A percentile compares a stretch with the other conserved stretches of the same genome.
Evolutionary conservation across 2,797 vertebrate species (phyloP).

Genomic region (Danio tinwini): DNA sequence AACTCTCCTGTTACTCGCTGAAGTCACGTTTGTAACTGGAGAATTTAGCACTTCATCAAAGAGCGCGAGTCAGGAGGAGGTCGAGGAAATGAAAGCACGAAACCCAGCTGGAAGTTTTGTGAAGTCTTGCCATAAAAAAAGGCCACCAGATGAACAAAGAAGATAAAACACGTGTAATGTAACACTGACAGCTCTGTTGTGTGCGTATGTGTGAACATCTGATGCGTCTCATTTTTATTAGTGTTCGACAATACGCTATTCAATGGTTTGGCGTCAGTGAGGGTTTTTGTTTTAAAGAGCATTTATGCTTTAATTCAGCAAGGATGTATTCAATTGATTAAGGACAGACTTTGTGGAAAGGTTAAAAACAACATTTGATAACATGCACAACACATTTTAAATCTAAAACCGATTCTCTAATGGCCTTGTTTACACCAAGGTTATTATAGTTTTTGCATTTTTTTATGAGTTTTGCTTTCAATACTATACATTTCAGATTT

Average conservation of each 20-base stretch:
- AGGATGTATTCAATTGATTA: too few relatives aligned
- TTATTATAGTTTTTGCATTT: too few relatives aligned
- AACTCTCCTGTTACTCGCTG: conserved; percentile 1
- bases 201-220: not conserved
- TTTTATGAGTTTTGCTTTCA: too few relatives aligned
- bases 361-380: too few relatives aligned
- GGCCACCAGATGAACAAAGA: conserved; percentile 1
- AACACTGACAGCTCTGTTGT: not conserved
- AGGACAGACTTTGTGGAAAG: too few relatives aligned
- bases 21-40: conserved; percentile 27
- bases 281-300: too few relatives aligned
- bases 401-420: too few relatives aligned
- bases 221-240: not conserved
- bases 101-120: conserved; percentile 24
- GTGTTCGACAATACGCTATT: not conserved
- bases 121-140: conserved; percentile 16
- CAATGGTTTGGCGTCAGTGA: not conserved
- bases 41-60: conserved; percentile 23
- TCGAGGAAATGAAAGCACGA: conserved; percentile 15
- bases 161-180: not conserved
- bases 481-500: too few relatives aligned
- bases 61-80: conserved; percentile 18
- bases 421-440: too few relatives aligned
- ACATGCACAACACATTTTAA: too few relatives aligned
- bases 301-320: too few relatives aligned